Percentiles rank a stretch among this genome's conserved stretches.
Conservation (phyloP, 1,140 invertebrate species). For the Drosophila malerkotliana region DNA sequence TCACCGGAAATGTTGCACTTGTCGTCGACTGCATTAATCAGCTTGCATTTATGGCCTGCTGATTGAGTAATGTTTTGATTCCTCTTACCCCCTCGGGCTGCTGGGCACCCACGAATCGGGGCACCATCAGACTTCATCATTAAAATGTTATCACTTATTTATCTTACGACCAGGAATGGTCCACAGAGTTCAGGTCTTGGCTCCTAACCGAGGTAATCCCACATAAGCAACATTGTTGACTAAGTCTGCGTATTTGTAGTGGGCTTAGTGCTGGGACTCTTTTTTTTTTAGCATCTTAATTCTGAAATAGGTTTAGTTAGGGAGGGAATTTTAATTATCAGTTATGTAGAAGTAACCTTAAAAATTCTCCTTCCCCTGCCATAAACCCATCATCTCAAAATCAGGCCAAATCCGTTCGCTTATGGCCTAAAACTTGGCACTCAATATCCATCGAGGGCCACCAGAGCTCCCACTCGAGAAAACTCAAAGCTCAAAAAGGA, state of each 20-base stretch:
- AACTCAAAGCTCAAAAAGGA: neutral
- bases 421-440: constrained; percentile 9
- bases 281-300: neutral
- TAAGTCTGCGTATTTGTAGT: constrained; percentile 8
- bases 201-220: constrained; percentile 37
- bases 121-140: constrained; percentile 44
- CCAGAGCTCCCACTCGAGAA: neutral
- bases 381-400: neutral
- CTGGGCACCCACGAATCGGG: neutral
- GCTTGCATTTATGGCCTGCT: constrained; percentile 59
- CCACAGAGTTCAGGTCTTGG: neutral
- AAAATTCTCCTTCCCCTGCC: neutral
- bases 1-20: constrained; percentile 71
- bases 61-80: constrained; percentile 63
- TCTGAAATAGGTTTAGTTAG: neutral
- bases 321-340: constrained; percentile 2
- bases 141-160: constrained; percentile 78
- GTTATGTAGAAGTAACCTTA: neutral
- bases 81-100: neutral
- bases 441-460: constrained; percentile 1
- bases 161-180: constrained; percentile 34
- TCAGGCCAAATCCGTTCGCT: constrained; percentile 13
- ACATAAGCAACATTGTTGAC: constrained; percentile 53
- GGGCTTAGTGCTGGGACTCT: neutral
- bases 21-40: constrained; percentile 71